phyloP scores from a whole-genome alignment of 2,797 vertebrate genomes.

The Gymnodraco acuticeps region DNA sequence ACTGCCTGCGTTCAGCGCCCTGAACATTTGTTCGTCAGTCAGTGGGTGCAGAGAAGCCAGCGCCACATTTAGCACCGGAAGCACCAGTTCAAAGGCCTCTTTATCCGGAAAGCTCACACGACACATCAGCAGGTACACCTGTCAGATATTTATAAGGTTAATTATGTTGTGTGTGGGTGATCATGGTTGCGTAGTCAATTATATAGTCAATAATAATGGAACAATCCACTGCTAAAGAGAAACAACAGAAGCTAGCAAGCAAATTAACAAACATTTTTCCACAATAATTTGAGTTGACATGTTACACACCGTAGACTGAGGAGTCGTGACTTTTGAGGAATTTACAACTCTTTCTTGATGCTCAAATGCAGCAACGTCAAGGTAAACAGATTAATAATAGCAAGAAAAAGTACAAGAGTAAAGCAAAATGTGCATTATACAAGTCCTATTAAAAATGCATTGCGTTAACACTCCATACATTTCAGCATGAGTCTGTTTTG shows the following conservation, averaged over 20 bases:
- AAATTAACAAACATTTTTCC: slow-evolving; percentile 5
- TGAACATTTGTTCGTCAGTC: slow-evolving; percentile 98
- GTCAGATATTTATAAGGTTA: slow-evolving; percentile 23
- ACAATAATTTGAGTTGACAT: neutral
- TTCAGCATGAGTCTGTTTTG: neutral
- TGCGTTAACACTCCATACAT: neutral
- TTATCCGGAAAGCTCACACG: slow-evolving; percentile 92
- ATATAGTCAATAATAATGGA: slow-evolving; percentile 18
- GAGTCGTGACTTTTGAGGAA: neutral
- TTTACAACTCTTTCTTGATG: neutral
- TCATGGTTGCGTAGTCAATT: neutral
- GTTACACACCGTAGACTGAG: neutral
- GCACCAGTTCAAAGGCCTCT: slow-evolving; percentile 91
- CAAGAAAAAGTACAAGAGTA: neutral
- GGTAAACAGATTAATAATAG: neutral
- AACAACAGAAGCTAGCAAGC: slow-evolving; percentile 17
- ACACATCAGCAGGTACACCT: slow-evolving; percentile 96
- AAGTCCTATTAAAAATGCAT: neutral
- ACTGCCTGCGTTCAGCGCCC: slow-evolving; percentile 93
- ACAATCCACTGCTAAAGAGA: slow-evolving; percentile 13
- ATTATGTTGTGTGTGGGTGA: neutral
- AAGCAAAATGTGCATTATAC: neutral
- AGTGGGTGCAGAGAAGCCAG: slow-evolving; percentile 96
- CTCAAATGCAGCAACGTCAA: neutral
- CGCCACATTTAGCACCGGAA: slow-evolving; percentile 93